Evolutionary conservation across 1,140 invertebrate genomes (phyloP).

Genomic region (Propsilocerus akamusi): DNA sequence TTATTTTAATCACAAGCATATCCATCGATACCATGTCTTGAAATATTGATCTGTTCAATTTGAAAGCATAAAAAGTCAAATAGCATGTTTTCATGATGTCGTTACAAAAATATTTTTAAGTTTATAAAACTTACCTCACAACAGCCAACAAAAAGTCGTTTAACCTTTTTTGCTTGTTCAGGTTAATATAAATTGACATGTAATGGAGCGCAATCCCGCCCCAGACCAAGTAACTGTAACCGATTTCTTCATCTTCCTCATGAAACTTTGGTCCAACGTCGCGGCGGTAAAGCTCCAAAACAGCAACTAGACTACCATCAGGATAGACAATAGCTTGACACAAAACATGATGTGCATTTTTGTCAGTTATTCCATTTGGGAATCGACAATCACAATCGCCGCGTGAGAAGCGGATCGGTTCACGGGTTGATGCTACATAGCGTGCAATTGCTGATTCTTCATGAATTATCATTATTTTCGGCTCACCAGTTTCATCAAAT

Average conservation of each 20-base stretch:
- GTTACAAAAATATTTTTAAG: neutral
- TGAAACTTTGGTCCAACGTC: constrained; percentile 28
- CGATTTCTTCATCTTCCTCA: constrained; percentile 47
- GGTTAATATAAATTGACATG: constrained; percentile 36
- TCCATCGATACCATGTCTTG: constrained; percentile 77
- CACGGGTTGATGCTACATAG: constrained; percentile 29
- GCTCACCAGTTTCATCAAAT: constrained; percentile 12
- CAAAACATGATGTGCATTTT: constrained; percentile 24
- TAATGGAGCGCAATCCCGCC: constrained; percentile 40
- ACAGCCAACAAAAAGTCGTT: constrained; percentile 53
- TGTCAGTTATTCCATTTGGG: constrained; percentile 23
- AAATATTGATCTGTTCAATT: constrained; percentile 36
- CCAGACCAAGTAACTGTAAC: constrained; percentile 39
- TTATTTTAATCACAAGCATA: constrained; percentile 60
- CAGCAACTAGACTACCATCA: constrained; percentile 32
- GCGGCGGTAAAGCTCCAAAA: constrained; percentile 27
- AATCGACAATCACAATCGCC: constrained; percentile 26
- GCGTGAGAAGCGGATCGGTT: constrained; percentile 26
- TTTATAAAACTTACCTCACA: constrained; percentile 36
- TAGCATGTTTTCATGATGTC: neutral
- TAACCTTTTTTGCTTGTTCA: constrained; percentile 42
- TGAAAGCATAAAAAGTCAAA: neutral
- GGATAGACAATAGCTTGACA: constrained; percentile 35
- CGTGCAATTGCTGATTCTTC: constrained; percentile 20
- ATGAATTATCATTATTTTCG: constrained; percentile 14